Evolutionary conservation across 2,113 vertebrate genomes (phyloP), one percentile per base, ranked within the genome.

Genomic region (Myodes glareolus): DNA sequence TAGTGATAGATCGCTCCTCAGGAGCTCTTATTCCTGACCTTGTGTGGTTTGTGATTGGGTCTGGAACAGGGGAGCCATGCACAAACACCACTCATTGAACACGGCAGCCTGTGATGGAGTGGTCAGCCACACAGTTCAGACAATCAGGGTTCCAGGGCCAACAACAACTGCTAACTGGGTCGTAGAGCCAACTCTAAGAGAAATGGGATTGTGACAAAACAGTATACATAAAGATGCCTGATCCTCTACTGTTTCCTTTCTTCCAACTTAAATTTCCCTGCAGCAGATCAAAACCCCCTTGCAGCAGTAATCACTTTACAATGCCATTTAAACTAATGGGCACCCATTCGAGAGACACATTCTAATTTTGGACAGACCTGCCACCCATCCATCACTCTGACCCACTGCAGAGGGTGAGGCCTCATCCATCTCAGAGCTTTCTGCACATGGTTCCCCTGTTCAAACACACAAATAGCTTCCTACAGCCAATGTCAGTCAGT

Each of bases 261-360:
- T 90, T 97, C 86, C 82, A 96, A 91, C 82, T 94, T 92, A 90
- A 96, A 75, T 94, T 94, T 97, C 36, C 68, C 93, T 94, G 42
- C 86, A 65, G 84, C 72, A 78, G 81, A 95, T 96, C 94, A 97
- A 96, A 97, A 91, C 72, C 73, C 67, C 77, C 95, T 75, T 75
- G 81, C 16, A 94, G 92, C 52, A 87, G 89, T 75, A 86, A 97
- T 91, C 61, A 75, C 76, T 96, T 92, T n/a, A 75, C 90, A 97
- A 86, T 76, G 29, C 93, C 75, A 77, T 95, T 97, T 91, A 87
- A 91, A 95, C 91, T 89, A 96, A 87, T 82, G 73, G 89, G 91
- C 92, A 75, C 67, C 93, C 91, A 78, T 47, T 95, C 76, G 78
- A 81, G 82, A 96, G 94, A 68, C 84, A 84, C 8, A 23, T 50